A percentile compares a stretch with the other conserved stretches of the same genome.
Conservation (phyloP, 2,113 vertebrate species). For the Triplophysa tibetana region DNA sequence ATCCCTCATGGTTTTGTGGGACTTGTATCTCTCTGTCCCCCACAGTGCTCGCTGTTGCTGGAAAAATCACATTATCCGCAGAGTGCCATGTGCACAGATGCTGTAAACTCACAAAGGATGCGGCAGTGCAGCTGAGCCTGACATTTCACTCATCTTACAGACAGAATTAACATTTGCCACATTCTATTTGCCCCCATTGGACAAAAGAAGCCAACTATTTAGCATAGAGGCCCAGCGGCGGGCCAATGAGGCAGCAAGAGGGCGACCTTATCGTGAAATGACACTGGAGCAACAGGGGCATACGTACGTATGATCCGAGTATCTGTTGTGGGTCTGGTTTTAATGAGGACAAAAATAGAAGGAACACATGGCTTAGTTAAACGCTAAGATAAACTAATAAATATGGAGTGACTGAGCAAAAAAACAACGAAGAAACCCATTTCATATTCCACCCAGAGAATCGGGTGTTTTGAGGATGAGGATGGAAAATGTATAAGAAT, state of each 20-base stretch:
- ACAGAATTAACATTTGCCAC: conserved; percentile 16
- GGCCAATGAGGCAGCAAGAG: conserved; percentile 11
- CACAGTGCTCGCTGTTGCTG: conserved; percentile 28
- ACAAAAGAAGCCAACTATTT: conserved; percentile 39
- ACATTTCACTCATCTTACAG: conserved; percentile 15
- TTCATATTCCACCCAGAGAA: not conserved
- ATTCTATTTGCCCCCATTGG: conserved; percentile 4
- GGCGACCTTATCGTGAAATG: not conserved
- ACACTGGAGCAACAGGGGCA: conserved; percentile 25
- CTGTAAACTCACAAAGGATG: conserved; percentile 17
- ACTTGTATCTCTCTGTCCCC: conserved; percentile 15
- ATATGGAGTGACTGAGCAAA: not conserved
- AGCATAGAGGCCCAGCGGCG: conserved; percentile 20
- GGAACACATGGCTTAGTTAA: conserved; percentile 10
- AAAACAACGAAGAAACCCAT: not conserved
- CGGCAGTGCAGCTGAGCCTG: conserved; percentile 41
- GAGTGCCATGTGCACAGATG: conserved; percentile 33
- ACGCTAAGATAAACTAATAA: conserved; percentile 2
- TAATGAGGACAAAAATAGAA: not conserved
- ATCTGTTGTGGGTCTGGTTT: conserved; percentile 5
- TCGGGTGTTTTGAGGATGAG: not conserved
- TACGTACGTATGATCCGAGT: conserved; percentile 10
- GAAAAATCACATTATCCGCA: conserved; percentile 37
- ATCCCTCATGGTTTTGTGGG: conserved; percentile 16
- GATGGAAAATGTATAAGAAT: conserved; percentile 21